Evolutionary conservation across 2,888 invertebrate species (phyloP), one percentile per base, ranked within the genome.

Genomic region (Leptopilina syphax): DNA sequence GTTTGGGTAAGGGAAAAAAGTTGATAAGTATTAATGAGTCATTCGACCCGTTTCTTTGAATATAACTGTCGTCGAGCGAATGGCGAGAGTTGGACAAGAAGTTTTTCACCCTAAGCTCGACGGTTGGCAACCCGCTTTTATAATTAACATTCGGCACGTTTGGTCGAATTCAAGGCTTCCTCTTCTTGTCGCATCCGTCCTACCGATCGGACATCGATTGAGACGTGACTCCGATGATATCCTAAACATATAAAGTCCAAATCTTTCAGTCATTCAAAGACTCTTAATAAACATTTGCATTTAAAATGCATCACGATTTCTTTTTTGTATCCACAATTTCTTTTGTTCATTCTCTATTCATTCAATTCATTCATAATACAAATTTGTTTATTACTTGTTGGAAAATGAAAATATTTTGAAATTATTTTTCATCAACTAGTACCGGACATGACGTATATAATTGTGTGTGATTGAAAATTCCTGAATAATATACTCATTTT

Each of bases 101-200:
- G 85, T 89, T 90, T 89, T 89, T 89, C 87, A 85, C 85, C 84
- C 85, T 81, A 79, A 81, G 65, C 80, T 83, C 79, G 85, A 34
- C 13, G 70, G 70, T 27, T 27, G 70, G 83, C 83, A 84, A 84
- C 86, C 88, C 86, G 86, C 87, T 85, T 86, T 84, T 83, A 86
- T 90, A 90, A 90, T 91, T 90, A 90, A 90, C 89, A 90, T 90
- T 90, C 90, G 89, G 89, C 89, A 89, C 89, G 89, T 88, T 89
- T 87, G 85, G 85, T 83, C 83, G 82, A 82, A 82, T 82, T 79
- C 79, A 79, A 79, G 27, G 79, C 81, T 82, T 82, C 80, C 83
- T 83, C 81, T 83, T 82, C 81, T 83, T 83, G 78, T 81, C 67
- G 79, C 81, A 73, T 77, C 79, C 81, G 79, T 84, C 83, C 83